phyloP scores from a whole-genome alignment of 2,113 vertebrate genomes.

The Amazona guildingii region DNA sequence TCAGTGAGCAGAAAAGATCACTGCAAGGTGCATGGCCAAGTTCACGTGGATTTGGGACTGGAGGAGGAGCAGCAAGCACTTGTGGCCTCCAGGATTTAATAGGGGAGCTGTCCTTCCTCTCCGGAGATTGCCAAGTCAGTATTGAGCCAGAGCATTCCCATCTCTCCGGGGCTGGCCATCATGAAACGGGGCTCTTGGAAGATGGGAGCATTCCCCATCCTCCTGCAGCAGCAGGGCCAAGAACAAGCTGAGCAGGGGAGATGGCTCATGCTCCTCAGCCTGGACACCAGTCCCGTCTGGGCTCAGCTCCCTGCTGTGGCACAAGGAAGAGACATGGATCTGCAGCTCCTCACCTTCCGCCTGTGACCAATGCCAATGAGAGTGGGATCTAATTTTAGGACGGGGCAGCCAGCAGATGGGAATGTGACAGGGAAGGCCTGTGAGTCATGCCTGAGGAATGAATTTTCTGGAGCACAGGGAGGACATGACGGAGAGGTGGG shows the following conservation, averaged over 20 bases:
- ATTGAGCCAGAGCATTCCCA: not conserved
- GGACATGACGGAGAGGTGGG: conserved; percentile 25
- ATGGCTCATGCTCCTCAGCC: not conserved
- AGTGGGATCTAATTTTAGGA: conserved; percentile 52
- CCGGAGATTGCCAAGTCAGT: fast-evolving
- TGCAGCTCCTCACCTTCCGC: conserved; percentile 18
- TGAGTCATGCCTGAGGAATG: conserved; percentile 50
- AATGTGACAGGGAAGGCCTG: conserved; percentile 22
- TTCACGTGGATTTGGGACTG: not conserved
- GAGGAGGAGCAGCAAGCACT: not conserved
- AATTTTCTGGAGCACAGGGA: conserved; percentile 33
- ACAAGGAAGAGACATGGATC: not conserved
- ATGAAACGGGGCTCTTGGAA: not conserved
- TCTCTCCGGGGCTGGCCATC: not conserved
- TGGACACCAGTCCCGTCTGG: not conserved
- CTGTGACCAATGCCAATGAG: not conserved
- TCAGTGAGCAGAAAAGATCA: not conserved
- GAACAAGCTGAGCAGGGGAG: not conserved
- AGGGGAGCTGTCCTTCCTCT: not conserved
- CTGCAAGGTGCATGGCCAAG: not conserved
- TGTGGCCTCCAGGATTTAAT: not conserved
- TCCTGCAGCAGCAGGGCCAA: not conserved
- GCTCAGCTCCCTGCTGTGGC: not conserved
- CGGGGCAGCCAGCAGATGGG: conserved; percentile 53
- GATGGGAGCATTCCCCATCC: not conserved